A percentile compares a stretch with the other conserved stretches of the same genome.
phyloP scores from a whole-genome alignment of 2,797 vertebrate genomes.

The Salmo trutta region DNA sequence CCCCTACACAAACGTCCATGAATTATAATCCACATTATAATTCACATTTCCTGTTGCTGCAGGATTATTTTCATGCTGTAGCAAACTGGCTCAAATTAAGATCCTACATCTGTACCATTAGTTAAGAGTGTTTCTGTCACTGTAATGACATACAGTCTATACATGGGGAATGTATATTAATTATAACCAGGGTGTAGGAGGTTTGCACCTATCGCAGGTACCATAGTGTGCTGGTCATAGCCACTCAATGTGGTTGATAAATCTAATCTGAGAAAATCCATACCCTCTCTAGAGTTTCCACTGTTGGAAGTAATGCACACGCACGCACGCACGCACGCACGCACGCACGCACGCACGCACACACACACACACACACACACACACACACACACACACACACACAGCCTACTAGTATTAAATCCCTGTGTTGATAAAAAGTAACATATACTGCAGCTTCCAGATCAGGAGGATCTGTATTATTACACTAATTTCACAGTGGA shows the following conservation, averaged over 20 bases:
- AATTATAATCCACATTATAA: too few relatives aligned
- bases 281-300: slow-evolving; percentile 24
- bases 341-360: slow-evolving; percentile 28
- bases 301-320: slow-evolving; percentile 2
- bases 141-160: too few relatives aligned
- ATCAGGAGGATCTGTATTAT: slow-evolving; percentile 45
- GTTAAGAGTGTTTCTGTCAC: too few relatives aligned
- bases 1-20: too few relatives aligned
- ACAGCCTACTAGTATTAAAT: slow-evolving; percentile 44
- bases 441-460: slow-evolving; percentile 37
- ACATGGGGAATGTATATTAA: too few relatives aligned
- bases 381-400: slow-evolving; percentile 30
- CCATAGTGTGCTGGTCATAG: slow-evolving; percentile 21
- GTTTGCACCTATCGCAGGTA: slow-evolving; percentile 62
- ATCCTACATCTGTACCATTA: too few relatives aligned
- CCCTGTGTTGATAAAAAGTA: slow-evolving; percentile 23
- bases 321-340: slow-evolving; percentile 27
- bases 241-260: slow-evolving; percentile 66
- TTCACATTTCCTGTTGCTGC: too few relatives aligned
- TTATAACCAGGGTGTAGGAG: not conserved
- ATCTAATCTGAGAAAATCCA: slow-evolving; percentile 66
- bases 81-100: too few relatives aligned
- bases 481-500: slow-evolving; percentile 40
- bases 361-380: slow-evolving; percentile 31
- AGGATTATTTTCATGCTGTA: too few relatives aligned